Conservation (phyloP, 2,797 vertebrate species). For the Chanos chanos region DNA sequence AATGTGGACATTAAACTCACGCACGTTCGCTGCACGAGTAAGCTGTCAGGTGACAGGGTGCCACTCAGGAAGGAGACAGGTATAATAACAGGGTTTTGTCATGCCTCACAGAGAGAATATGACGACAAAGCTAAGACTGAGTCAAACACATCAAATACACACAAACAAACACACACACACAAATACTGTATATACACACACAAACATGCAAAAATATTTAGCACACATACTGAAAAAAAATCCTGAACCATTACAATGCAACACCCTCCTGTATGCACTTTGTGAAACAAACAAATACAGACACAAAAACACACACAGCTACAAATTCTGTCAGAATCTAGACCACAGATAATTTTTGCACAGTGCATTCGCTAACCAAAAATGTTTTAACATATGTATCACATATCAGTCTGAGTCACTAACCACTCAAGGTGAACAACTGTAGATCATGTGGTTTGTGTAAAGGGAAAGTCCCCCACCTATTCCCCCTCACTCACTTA, state of each 20-base stretch:
- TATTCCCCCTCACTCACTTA: too few relatives aligned
- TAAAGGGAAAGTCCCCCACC: too few relatives aligned
- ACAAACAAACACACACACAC: neutral
- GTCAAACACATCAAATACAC: neutral
- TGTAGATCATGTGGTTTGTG: too few relatives aligned
- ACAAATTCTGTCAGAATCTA: neutral
- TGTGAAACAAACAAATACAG: neutral
- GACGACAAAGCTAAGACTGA: constrained; percentile 28
- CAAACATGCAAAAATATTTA: neutral
- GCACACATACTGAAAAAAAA: neutral
- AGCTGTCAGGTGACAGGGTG: neutral
- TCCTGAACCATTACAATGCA: neutral
- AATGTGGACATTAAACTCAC: too few relatives aligned
- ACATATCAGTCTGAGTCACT: too few relatives aligned
- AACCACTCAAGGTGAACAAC: too few relatives aligned
- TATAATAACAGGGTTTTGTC: neutral
- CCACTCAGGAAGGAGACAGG: neutral
- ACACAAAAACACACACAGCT: neutral
- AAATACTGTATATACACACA: neutral
- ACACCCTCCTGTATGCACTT: neutral
- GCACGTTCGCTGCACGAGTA: neutral
- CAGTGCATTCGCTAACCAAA: too few relatives aligned
- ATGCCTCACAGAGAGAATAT: neutral
- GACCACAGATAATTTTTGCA: too few relatives aligned
- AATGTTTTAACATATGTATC: too few relatives aligned